These are phyloP conservation scores for Rhinoraja longicauda DNA, from an alignment of 2,797 vertebrate species.

Conservation along the genomic window DNA sequence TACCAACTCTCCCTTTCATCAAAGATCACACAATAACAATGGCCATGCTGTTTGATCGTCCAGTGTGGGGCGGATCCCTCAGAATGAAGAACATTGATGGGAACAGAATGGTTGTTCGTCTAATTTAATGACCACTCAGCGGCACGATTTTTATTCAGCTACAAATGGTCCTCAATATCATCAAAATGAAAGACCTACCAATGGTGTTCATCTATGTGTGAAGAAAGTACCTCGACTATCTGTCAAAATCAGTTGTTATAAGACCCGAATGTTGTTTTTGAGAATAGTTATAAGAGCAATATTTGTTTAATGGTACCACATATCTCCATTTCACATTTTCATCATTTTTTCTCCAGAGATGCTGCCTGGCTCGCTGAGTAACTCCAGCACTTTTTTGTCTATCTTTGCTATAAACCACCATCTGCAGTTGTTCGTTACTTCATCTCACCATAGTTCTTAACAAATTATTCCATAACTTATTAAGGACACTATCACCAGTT, in stretches of 20 bases:
- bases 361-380: no score
- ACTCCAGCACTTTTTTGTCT: no score
- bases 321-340: neutral
- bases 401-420: no score
- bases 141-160: neutral
- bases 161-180: neutral
- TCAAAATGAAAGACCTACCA: neutral
- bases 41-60: neutral
- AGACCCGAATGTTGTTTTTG: neutral
- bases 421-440: neutral
- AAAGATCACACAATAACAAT: neutral
- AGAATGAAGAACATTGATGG: neutral
- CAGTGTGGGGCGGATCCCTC: neutral
- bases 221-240: no score
- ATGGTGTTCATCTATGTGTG: no score
- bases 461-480: neutral
- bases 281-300: neutral
- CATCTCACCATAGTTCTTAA: neutral
- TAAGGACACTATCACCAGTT: neutral
- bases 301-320: neutral
- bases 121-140: neutral
- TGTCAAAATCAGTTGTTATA: neutral
- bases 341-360: no score
- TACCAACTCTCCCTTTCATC: neutral
- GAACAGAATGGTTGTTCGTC: neutral